Base-by-base conservation (phyloP, 1,140 invertebrate genomes). In the Pentalonia nigronervosa region DNA sequence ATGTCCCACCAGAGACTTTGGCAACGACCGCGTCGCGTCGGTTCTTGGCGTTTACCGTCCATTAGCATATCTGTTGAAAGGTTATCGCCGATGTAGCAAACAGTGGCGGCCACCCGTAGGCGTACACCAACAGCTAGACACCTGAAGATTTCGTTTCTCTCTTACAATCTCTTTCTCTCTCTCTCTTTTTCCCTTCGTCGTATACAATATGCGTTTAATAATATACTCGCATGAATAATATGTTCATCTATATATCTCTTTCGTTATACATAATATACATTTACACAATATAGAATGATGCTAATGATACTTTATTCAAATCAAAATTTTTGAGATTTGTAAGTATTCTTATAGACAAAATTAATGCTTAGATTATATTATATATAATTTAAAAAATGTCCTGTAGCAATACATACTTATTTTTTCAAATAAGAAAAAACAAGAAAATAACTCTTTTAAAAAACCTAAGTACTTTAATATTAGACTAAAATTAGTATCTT, bases 21-120 rank as follows among this genome's bases (percentile, higher is more conserved):
- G 89, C 89, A 90, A 45, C 87, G 87, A n/a, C 45, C 20, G 87
- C 34, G n/a, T 23, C 87, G 36, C 30, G 56, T 67, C 25, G 56
- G 89, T 92, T 48, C 90, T 92, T 92, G 90, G 90, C 90, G 90
- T 92, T 92, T 41, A 48, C 90, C 91, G 81, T 93, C 76, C 81
- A 93, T 93, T 93, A 93, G 81, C 48, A 25, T 93, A 93, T 84
- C 91, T 53, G 91, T 86, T 56, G 91, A 93, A 53, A 93, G 76
- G 91, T 92, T 92, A 92, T 92, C 91, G 91, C 41, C 67, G 56
- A 53, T 89, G 56, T 81, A 76, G 90, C 90, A 60, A 90, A 23
- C 53, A 4, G 88, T 60, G 88, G 53, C 53, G 88, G 88, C 25
- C 53, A 56, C 53, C 88, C 89, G 89, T 45, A 41, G 34, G 89